Percentiles rank a stretch among this genome's conserved stretches.
Conservation (phyloP, 2,113 vertebrate species). For the Microcebus murinus region DNA sequence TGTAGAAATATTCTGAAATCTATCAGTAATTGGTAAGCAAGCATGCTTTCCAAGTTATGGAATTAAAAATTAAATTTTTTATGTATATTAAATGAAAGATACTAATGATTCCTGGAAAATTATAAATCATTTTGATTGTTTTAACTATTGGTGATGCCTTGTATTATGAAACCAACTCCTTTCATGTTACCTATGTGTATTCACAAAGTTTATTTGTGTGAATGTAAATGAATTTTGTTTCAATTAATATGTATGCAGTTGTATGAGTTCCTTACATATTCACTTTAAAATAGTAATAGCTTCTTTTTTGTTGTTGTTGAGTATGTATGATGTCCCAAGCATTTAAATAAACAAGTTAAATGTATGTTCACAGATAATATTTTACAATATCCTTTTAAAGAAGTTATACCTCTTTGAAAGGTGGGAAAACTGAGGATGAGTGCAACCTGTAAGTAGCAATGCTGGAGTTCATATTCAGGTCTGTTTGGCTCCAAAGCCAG, state of each 20-base stretch:
- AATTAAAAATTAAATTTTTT: background rate
- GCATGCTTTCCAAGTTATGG: background rate
- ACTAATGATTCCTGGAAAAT: background rate
- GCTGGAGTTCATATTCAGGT: too few relatives aligned
- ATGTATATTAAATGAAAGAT: background rate
- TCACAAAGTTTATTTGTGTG: background rate
- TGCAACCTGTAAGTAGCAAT: background rate
- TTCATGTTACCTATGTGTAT: background rate
- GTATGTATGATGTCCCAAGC: too few relatives aligned
- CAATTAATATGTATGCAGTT: background rate
- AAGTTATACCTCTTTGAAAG: background rate
- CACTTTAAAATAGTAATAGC: background rate
- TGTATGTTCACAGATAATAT: background rate
- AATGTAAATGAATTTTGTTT: background rate
- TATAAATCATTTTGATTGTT: background rate
- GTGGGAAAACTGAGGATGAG: background rate
- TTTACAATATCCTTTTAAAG: background rate
- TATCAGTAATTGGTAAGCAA: background rate
- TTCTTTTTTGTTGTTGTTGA: constrained; percentile 7
- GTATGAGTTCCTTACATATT: background rate
- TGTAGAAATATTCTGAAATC: constrained; percentile 20
- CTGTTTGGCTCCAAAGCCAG: background rate
- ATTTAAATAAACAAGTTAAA: background rate
- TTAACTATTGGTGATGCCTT: background rate
- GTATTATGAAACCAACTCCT: background rate